Evolutionary conservation across 2,888 invertebrate species (phyloP).

Genomic region (Carpatolechia fugitivella): DNA sequence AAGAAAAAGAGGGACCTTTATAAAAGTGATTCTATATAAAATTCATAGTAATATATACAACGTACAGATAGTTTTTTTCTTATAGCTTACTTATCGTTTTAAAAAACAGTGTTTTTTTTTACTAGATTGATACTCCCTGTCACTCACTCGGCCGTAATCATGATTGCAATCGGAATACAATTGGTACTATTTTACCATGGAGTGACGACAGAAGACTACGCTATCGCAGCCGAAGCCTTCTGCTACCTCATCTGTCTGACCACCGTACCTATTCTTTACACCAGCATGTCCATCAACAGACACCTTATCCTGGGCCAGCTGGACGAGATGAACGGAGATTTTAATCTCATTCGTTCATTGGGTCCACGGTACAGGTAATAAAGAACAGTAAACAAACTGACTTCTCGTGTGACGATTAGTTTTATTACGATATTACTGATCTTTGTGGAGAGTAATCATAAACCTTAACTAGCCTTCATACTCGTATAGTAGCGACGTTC

Average conservation of each 20-base stretch:
- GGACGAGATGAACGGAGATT: conserved; percentile 47
- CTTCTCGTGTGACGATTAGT: too few relatives aligned
- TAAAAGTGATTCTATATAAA: too few relatives aligned
- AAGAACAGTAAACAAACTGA: too few relatives aligned
- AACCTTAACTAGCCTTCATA: too few relatives aligned
- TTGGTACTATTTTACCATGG: conserved; percentile 38
- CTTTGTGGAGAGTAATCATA: too few relatives aligned
- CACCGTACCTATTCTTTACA: conserved; percentile 37
- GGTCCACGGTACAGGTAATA: conserved; percentile 47
- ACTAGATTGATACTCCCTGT: conserved; percentile 48
- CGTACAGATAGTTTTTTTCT: too few relatives aligned
- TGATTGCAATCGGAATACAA: conserved; percentile 34
- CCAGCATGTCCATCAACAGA: conserved; percentile 34
- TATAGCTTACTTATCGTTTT: too few relatives aligned
- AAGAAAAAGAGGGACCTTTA: too few relatives aligned
- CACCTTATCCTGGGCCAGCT: conserved; percentile 35
- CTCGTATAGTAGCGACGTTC: too few relatives aligned
- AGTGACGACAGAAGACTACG: conserved; percentile 37
- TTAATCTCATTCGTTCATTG: conserved; percentile 40
- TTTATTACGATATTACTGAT: too few relatives aligned
- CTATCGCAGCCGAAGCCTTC: conserved; percentile 52
- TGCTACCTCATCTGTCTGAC: conserved; percentile 48
- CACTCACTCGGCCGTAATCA: conserved; percentile 26
- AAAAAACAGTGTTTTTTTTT: too few relatives aligned
- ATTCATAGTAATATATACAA: too few relatives aligned